Conservation (phyloP, 2,113 vertebrate species). For the human (Homo sapiens) region DNA sequence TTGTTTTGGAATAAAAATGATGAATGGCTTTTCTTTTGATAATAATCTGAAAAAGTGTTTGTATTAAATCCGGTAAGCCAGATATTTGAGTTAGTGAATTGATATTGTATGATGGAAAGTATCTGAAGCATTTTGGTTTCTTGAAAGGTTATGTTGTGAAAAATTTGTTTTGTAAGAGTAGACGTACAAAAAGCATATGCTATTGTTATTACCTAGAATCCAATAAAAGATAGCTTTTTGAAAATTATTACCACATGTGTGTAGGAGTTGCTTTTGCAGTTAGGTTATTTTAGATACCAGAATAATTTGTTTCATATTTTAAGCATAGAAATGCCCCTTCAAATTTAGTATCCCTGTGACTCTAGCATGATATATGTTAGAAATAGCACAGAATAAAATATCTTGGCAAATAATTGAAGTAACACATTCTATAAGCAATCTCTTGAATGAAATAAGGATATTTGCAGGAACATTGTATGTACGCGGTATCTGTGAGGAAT, state of each 20-base stretch:
- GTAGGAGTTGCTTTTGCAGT: constrained; percentile 73
- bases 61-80: constrained; percentile 39
- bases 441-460: constrained; percentile 74
- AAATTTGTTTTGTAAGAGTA: constrained; percentile 81
- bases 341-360: constrained; percentile 70
- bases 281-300: constrained; percentile 78
- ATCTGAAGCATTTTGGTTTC: constrained; percentile 78
- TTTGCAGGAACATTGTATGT: constrained; percentile 69
- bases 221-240: constrained; percentile 77
- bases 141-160: constrained; percentile 76
- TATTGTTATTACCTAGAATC: constrained; percentile 79
- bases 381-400: constrained; percentile 69
- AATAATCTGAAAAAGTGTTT: constrained; percentile 49
- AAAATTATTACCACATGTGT: constrained; percentile 80
- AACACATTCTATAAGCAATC: constrained; percentile 68
- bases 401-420: constrained; percentile 72
- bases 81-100: constrained; percentile 61
- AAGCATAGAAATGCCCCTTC: constrained; percentile 69
- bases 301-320: constrained; percentile 81
- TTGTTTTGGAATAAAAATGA: neutral
- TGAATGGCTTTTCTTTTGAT: constrained; percentile 37
- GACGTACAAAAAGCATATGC: constrained; percentile 73
- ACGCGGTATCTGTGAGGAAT: constrained; percentile 61
- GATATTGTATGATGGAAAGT: constrained; percentile 67
- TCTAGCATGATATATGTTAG: constrained; percentile 70